phyloP scores from a whole-genome alignment of 1,140 invertebrate genomes.

The Chironomus tepperi region DNA sequence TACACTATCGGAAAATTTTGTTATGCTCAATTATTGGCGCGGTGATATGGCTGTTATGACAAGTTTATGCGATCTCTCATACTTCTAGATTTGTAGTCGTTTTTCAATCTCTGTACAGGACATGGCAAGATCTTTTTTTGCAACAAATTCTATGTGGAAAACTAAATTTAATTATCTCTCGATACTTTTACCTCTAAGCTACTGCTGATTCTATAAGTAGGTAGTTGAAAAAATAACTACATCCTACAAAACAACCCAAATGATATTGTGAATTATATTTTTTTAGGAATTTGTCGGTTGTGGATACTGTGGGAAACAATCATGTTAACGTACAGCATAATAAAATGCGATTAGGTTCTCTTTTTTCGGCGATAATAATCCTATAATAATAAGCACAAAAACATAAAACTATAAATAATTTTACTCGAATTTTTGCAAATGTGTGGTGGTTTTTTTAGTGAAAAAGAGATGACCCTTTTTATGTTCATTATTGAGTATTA shows the following conservation, averaged over 20 bases:
- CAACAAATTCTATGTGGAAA: neutral
- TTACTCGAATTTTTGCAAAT: neutral
- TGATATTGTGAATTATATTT: constrained; percentile 5
- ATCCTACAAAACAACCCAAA: neutral
- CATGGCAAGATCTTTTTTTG: neutral
- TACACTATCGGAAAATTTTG: neutral
- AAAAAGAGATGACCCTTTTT: neutral
- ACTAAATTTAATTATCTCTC: neutral
- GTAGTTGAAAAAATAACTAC: neutral
- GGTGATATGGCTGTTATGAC: neutral
- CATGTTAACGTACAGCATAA: constrained; percentile 3
- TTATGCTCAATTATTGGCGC: neutral
- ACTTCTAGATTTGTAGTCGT: neutral
- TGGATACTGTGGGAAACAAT: constrained; percentile 6
- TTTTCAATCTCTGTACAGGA: neutral
- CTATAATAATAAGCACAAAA: neutral
- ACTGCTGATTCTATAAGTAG: no score
- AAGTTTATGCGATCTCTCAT: neutral
- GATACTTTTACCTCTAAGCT: neutral
- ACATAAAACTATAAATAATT: constrained; percentile 6
- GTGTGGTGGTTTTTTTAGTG: neutral
- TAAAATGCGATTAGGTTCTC: constrained; percentile 7
- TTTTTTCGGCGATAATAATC: neutral
- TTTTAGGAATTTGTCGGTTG: neutral
- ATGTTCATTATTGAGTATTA: neutral